Percentiles rank a stretch among this genome's conserved stretches.
Conservation (phyloP, 2,888 invertebrate species). For the Trimorus sp. region DNA sequence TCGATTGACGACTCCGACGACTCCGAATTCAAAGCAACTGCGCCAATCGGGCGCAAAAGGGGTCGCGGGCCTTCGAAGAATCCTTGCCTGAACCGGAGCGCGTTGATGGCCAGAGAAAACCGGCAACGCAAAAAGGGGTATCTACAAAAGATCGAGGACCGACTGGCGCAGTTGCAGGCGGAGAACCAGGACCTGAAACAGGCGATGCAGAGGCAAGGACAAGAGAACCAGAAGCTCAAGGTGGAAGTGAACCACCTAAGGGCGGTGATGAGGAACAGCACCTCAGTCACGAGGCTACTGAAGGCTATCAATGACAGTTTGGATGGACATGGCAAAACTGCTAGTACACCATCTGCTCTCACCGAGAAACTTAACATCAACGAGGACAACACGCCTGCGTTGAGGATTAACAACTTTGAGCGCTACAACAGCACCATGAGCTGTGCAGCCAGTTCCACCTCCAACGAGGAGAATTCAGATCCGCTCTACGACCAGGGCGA, state of each 20-base stretch:
- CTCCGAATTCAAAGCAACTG: too few species aligned
- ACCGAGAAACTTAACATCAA: constrained; percentile 46
- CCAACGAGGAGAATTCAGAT: constrained; percentile 60
- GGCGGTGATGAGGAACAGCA: constrained; percentile 83
- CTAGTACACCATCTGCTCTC: constrained; percentile 14
- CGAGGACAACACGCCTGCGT: constrained; percentile 34
- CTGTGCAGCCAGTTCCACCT: constrained; percentile 36
- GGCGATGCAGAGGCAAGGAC: constrained; percentile 82
- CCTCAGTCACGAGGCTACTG: constrained; percentile 82
- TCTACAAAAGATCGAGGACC: constrained; percentile 83
- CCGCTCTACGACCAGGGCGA: constrained; percentile 57
- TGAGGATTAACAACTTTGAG: neutral
- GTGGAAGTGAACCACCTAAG: constrained; percentile 84
- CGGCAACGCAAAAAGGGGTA: constrained; percentile 85
- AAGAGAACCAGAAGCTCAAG: constrained; percentile 82
- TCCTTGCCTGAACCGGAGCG: constrained; percentile 83
- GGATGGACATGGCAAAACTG: neutral
- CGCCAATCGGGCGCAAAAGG: constrained; percentile 59
- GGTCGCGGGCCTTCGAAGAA: constrained; percentile 76
- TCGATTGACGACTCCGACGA: too few species aligned
- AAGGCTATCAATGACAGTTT: constrained; percentile 80
- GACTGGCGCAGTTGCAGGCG: constrained; percentile 80
- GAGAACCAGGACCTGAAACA: constrained; percentile 82
- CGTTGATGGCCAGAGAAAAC: constrained; percentile 85
- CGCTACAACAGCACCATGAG: constrained; percentile 9